Evolutionary conservation across 1,140 invertebrate genomes (phyloP).

Genomic region (Himalopsyche phryganea): DNA sequence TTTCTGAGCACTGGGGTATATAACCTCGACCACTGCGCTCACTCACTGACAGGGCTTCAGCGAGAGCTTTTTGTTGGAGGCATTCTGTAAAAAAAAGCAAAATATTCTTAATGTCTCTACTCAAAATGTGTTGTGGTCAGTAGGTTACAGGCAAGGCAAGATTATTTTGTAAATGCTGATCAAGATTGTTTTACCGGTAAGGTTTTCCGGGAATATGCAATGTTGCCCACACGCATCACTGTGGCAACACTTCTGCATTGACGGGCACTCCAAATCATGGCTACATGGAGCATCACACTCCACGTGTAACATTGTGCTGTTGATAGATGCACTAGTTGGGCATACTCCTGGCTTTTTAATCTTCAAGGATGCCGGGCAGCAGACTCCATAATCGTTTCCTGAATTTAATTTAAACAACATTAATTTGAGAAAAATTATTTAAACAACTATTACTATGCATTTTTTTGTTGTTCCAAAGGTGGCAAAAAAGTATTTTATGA

Average conservation of each 20-base stretch:
- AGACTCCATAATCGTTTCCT: slow-evolving; percentile 82
- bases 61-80: slow-evolving; percentile 70
- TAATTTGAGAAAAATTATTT: too few relatives aligned
- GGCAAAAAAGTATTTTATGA: too few relatives aligned
- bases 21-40: slow-evolving; percentile 77
- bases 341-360: slow-evolving; percentile 74
- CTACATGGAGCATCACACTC: slow-evolving; percentile 64
- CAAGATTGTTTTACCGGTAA: slow-evolving; percentile 56
- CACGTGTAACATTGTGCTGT: slow-evolving; percentile 40
- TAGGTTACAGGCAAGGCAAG: too few relatives aligned
- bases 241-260: slow-evolving; percentile 75
- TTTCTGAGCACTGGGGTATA: slow-evolving; percentile 71
- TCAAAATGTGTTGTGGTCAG: too few relatives aligned
- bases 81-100: slow-evolving; percentile 52
- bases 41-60: slow-evolving; percentile 71
- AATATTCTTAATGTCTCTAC: too few relatives aligned
- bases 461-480: too few relatives aligned
- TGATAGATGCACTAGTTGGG: slow-evolving; percentile 45
- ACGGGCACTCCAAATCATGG: slow-evolving; percentile 75
- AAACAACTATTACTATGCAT: background rate
- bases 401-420: slow-evolving; percentile 20
- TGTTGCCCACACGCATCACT: slow-evolving; percentile 66
- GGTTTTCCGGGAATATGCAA: slow-evolving; percentile 64
- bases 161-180: too few relatives aligned
- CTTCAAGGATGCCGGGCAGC: slow-evolving; percentile 72